phyloP scores from a whole-genome alignment of 2,113 vertebrate species.

The Lophura nycthemera region DNA sequence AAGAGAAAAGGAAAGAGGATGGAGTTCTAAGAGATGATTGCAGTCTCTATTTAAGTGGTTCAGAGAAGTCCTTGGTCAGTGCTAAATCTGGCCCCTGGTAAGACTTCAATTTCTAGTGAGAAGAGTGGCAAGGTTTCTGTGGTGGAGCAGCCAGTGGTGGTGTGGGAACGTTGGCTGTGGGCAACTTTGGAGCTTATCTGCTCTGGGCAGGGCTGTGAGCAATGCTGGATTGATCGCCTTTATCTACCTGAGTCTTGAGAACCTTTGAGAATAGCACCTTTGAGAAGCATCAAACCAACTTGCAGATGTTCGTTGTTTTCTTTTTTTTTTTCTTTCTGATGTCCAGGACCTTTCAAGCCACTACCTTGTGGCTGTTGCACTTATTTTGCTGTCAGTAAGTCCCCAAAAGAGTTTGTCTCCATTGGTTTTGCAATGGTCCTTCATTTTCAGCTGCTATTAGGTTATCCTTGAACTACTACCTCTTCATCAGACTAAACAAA shows the following conservation, averaged over 20 bases:
- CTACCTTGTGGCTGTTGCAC: neutral
- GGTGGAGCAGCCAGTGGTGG: neutral
- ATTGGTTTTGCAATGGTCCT: neutral
- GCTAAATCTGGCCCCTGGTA: neutral
- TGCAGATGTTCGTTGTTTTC: neutral
- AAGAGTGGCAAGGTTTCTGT: neutral
- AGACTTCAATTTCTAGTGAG: neutral
- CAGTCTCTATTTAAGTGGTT: neutral
- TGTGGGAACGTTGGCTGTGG: neutral
- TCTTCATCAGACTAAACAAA: neutral
- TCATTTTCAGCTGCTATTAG: neutral
- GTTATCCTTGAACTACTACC: neutral
- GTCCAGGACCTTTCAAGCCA: neutral
- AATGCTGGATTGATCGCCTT: neutral
- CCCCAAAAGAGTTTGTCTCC: neutral
- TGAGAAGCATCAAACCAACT: neutral
- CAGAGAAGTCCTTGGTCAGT: neutral
- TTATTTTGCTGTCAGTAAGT: neutral
- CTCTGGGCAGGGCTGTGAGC: neutral
- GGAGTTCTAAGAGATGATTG: neutral
- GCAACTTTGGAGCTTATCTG: neutral
- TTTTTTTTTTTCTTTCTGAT: neutral
- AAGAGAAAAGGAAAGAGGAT: neutral
- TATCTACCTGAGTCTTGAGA: neutral
- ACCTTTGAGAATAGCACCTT: neutral